Conservation (phyloP, 2,113 vertebrate genomes). For the Beaufortia kweichowensis region DNA sequence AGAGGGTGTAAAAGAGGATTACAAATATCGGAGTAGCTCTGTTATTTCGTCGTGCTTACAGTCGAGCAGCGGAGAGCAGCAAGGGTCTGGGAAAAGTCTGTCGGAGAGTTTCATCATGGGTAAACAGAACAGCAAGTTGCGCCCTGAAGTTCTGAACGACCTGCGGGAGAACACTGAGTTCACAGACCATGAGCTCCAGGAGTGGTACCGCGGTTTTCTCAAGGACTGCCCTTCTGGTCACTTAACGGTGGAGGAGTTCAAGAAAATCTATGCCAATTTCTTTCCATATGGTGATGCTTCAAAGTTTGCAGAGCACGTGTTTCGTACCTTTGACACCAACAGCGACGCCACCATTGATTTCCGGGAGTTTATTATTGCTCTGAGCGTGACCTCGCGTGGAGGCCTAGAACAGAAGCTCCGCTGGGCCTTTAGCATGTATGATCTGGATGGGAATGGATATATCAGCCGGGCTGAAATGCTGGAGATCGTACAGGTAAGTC, state of each 20-base stretch:
- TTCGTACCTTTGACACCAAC: conserved; percentile 79
- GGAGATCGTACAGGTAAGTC: conserved; percentile 77
- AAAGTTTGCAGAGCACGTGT: conserved; percentile 78
- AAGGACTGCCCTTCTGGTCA: conserved; percentile 80
- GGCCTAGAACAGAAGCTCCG: conserved; percentile 78
- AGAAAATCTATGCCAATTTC: conserved; percentile 81
- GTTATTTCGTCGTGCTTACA: conserved; percentile 6
- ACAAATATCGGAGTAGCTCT: neutral
- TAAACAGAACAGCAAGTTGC: conserved; percentile 80
- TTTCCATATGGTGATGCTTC: conserved; percentile 79
- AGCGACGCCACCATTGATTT: conserved; percentile 78
- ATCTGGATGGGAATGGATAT: conserved; percentile 78
- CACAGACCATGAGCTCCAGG: conserved; percentile 76
- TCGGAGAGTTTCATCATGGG: conserved; percentile 64
- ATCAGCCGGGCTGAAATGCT: conserved; percentile 80
- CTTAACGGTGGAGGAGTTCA: conserved; percentile 77
- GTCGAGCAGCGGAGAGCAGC: conserved; percentile 19
- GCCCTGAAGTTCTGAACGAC: conserved; percentile 77
- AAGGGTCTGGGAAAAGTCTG: neutral
- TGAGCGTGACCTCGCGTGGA: conserved; percentile 76
- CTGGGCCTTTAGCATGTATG: conserved; percentile 81
- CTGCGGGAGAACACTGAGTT: conserved; percentile 77
- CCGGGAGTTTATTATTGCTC: conserved; percentile 78
- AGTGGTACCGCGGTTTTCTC: conserved; percentile 80
- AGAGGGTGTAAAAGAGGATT: neutral